Evolutionary conservation across 2,888 invertebrate genomes (phyloP).

Genomic region (Chymomyza procnemis): DNA sequence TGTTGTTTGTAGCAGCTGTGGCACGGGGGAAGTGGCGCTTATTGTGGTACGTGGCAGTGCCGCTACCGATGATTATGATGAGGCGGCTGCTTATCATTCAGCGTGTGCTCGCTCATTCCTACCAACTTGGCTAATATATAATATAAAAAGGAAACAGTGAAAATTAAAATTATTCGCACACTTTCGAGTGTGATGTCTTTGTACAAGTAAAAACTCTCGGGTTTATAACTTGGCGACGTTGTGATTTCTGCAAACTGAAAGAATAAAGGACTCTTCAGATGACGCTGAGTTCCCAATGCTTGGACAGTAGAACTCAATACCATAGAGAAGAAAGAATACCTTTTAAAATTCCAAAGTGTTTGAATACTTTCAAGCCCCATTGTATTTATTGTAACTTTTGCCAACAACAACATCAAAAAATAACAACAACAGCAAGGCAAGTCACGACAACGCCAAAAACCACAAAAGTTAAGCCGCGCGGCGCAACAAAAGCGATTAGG

Average conservation of each 20-base stretch:
- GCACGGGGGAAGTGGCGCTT: slow-evolving; percentile 7
- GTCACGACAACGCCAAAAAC: slow-evolving; percentile 21
- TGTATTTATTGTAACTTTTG: slow-evolving; percentile 21
- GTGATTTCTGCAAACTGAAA: too few species aligned
- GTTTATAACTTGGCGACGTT: too few species aligned
- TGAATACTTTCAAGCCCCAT: too few species aligned
- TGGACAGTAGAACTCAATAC: too few species aligned
- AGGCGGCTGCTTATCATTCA: slow-evolving; percentile 59
- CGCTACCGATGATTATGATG: slow-evolving; percentile 28
- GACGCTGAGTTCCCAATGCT: too few species aligned
- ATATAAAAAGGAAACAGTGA: not conserved
- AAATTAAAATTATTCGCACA: too few species aligned
- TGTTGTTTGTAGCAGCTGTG: slow-evolving; percentile 1
- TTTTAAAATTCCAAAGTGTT: too few species aligned
- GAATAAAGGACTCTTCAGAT: too few species aligned
- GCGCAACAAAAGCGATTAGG: slow-evolving; percentile 76
- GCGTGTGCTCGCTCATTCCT: slow-evolving; percentile 39
- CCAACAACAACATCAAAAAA: slow-evolving; percentile 34
- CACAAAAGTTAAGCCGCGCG: slow-evolving; percentile 71
- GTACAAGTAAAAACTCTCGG: too few species aligned
- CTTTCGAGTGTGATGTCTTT: too few species aligned
- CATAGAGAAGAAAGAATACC: too few species aligned
- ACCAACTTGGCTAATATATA: not conserved
- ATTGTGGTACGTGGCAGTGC: slow-evolving; percentile 4
- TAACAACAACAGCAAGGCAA: too few species aligned